Evolutionary conservation across 2,113 vertebrate genomes (phyloP).

Genomic region (Carassius carassius): DNA sequence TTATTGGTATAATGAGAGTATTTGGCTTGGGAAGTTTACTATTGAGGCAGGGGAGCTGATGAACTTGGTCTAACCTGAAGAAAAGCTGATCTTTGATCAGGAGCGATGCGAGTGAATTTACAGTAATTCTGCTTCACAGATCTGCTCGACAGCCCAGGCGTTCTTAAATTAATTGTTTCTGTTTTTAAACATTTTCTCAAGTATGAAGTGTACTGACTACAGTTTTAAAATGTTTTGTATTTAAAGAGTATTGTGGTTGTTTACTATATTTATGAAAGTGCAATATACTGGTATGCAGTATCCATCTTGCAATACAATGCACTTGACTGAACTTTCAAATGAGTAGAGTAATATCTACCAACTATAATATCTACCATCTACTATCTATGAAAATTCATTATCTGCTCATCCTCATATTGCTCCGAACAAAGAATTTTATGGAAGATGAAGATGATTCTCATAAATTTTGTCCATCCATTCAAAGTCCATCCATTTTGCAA

Average conservation of each 20-base stretch:
- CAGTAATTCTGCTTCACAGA: not conserved
- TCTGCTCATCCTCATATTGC: not conserved
- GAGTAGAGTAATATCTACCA: not conserved
- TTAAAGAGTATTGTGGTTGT: not conserved
- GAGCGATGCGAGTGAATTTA: not conserved
- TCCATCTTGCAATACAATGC: no score
- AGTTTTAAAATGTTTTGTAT: not conserved
- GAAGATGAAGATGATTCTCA: not conserved
- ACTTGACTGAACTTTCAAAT: not conserved
- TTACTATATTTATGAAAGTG: not conserved
- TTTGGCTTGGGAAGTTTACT: conserved; percentile 12
- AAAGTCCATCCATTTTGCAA: not conserved
- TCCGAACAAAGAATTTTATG: not conserved
- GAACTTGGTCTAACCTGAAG: not conserved
- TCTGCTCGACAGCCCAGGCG: not conserved
- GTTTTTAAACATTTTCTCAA: not conserved
- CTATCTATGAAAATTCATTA: not conserved
- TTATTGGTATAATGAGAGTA: conserved; percentile 21
- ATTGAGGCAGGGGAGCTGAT: not conserved
- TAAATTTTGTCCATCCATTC: not conserved
- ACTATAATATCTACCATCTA: no score
- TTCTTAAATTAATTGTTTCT: not conserved
- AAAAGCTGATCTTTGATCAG: not conserved
- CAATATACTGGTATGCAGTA: not conserved
- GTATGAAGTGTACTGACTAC: not conserved